Evolutionary conservation across 2,113 vertebrate species (phyloP).

Genomic region (pig (Sus scrofa)): T2T-Sscrofa CM000812.6:77809501-77810000

Average conservation of each 20-base stretch:
- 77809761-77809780: slow-evolving; percentile 38
- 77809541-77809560: background rate
- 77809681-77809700: background rate
- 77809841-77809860: background rate
- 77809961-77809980: background rate
- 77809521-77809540: background rate
- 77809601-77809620: background rate
- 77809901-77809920: slow-evolving; percentile 35
- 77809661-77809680: slow-evolving; percentile 17
- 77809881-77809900: background rate
- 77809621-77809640: background rate
- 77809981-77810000: background rate
- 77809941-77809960: slow-evolving; percentile 36
- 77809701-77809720: background rate
- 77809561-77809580: background rate
- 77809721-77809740: slow-evolving; percentile 20
- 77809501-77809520: background rate
- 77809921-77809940: background rate
- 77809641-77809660: background rate
- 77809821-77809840: background rate
- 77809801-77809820: slow-evolving; percentile 17
- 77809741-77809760: background rate
- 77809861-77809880: background rate
- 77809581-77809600: background rate
- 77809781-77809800: background rate